A percentile compares a stretch with the other conserved stretches of the same genome.
These are phyloP conservation scores for Mobula hypostoma DNA, from an alignment of 2,113 vertebrate genomes.

Conservation along the genomic window DNA sequence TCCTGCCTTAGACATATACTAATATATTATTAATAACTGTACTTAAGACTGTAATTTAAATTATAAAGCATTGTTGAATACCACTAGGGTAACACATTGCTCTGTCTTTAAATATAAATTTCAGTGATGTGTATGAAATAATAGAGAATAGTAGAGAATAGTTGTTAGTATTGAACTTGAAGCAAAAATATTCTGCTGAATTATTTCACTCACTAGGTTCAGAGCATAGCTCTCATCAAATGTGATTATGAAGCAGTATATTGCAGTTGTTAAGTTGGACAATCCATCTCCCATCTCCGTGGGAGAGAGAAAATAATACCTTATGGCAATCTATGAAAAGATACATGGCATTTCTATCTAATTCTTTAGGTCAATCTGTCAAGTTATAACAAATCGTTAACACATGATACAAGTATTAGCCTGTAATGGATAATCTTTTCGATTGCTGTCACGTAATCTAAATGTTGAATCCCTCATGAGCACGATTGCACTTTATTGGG, in stretches of 20 bases:
- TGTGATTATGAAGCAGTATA: not conserved
- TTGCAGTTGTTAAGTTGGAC: not conserved
- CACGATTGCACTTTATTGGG: not conserved
- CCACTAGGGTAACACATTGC: not conserved
- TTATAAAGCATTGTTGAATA: not conserved
- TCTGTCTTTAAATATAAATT: not conserved
- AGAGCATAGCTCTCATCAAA: not conserved
- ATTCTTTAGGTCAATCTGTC: not conserved
- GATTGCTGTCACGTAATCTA: not conserved
- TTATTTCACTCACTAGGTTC: not conserved
- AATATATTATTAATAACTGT: not conserved
- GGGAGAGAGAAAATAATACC: not conserved
- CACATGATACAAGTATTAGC: not conserved
- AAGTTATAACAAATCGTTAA: not conserved
- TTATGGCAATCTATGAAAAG: not conserved
- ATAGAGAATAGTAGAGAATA: too few species aligned
- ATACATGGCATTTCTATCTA: not conserved
- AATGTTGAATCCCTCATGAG: not conserved
- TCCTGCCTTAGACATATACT: not conserved
- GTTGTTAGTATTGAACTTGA: too few species aligned
- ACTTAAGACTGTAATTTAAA: not conserved
- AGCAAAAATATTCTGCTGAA: not conserved
- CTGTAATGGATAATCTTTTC: not conserved
- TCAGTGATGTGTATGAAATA: too few species aligned
- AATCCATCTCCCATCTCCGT: not conserved